Conservation (phyloP, 2,113 vertebrate genomes). For the Semicossyphus pulcher region DNA sequence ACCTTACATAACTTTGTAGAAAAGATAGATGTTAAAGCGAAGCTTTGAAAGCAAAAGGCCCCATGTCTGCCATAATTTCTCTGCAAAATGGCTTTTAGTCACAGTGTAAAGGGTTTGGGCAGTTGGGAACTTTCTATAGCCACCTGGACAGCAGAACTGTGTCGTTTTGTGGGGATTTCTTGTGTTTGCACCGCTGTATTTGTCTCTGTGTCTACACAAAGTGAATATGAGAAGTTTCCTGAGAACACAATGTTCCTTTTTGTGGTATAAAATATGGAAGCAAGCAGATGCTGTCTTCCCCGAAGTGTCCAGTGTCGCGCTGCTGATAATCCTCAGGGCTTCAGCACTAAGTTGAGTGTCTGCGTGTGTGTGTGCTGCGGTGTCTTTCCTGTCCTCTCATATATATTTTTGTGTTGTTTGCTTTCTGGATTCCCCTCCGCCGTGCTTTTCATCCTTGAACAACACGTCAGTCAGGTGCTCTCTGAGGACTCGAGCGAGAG, state of each 20-base stretch:
- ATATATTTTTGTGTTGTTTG: slow-evolving; percentile 72
- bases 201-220: slow-evolving; percentile 21
- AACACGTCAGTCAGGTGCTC: slow-evolving; percentile 78
- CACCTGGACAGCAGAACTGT: slow-evolving; percentile 45
- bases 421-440: slow-evolving; percentile 69
- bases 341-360: not conserved
- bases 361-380: not conserved
- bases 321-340: slow-evolving; percentile 67
- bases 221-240: slow-evolving; percentile 50
- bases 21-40: slow-evolving; percentile 54
- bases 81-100: slow-evolving; percentile 66
- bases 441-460: slow-evolving; percentile 74
- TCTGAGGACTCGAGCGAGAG: slow-evolving; percentile 64
- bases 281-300: slow-evolving; percentile 70
- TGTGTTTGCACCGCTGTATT: slow-evolving; percentile 21
- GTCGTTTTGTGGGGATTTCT: slow-evolving; percentile 16
- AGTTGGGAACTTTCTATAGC: slow-evolving; percentile 36
- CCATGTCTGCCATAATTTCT: slow-evolving; percentile 56
- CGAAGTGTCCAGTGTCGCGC: slow-evolving; percentile 66
- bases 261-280: slow-evolving; percentile 65
- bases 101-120: slow-evolving; percentile 53
- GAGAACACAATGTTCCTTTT: slow-evolving; percentile 60
- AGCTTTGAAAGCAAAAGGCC: slow-evolving; percentile 60
- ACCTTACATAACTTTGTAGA: slow-evolving; percentile 62
- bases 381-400: slow-evolving; percentile 52